Percentiles rank a stretch among this genome's conserved stretches.
phyloP scores from a whole-genome alignment of 2,113 vertebrate genomes.

The Hoplias malabaricus region DNA sequence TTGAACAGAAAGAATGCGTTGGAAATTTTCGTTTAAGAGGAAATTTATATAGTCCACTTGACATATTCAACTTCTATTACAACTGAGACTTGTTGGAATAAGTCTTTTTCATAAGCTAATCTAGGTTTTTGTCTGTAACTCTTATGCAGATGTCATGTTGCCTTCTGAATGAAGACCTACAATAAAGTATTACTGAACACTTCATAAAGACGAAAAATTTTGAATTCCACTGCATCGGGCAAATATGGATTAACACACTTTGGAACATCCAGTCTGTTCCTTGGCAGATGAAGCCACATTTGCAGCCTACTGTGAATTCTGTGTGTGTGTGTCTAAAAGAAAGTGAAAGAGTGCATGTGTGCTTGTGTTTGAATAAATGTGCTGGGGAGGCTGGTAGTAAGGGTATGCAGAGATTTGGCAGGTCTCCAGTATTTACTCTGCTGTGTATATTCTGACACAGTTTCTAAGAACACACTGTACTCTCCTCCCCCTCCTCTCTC shows the following conservation, averaged over 20 bases:
- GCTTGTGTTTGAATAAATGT: background rate
- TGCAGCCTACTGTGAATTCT: constrained; percentile 5
- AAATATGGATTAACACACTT: background rate
- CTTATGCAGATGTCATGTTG: no score
- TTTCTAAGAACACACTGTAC: constrained; percentile 46
- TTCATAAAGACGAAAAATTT: no score
- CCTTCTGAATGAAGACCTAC: no score
- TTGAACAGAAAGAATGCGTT: no score
- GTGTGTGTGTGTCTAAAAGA: background rate
- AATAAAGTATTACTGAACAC: no score
- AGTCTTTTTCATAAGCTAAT: no score
- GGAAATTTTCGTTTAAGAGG: no score
- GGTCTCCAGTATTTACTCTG: constrained; percentile 49
- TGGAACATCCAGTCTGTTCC: background rate
- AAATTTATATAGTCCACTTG: no score
- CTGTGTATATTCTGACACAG: constrained; percentile 47
- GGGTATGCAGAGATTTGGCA: constrained; percentile 25
- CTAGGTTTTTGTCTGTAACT: no score
- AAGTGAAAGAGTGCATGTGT: background rate
- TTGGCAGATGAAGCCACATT: constrained; percentile 13
- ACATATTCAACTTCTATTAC: no score
- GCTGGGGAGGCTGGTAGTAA: background rate
- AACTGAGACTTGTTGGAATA: no score
- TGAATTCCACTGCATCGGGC: background rate
- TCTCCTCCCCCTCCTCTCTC: background rate